These are phyloP conservation scores for Emydura subglobosa DNA, from an alignment of 2,113 vertebrate species.

Conservation along the genomic window DNA sequence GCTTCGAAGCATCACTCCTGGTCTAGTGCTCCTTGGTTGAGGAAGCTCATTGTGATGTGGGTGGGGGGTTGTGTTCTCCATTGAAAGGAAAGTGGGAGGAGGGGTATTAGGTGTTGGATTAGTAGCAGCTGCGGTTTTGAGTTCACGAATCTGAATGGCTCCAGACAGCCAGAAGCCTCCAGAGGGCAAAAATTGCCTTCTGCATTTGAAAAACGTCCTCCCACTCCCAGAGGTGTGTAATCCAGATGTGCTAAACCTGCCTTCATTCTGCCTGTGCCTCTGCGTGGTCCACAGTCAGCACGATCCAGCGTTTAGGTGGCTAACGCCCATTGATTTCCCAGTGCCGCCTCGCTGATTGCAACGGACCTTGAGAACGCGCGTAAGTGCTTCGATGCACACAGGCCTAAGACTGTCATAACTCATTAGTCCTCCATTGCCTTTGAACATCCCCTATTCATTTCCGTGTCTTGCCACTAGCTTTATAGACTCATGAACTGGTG, in stretches of 20 bases:
- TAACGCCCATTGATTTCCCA: not conserved
- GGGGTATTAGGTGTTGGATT: not conserved
- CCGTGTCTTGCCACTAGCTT: not conserved
- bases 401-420: not conserved
- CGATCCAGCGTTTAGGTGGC: too few species aligned
- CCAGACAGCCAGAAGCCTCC: constrained; percentile 41
- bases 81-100: not conserved
- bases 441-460: not conserved
- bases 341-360: not conserved
- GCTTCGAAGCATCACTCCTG: not conserved
- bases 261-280: not conserved
- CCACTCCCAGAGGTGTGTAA: not conserved
- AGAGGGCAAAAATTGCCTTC: not conserved
- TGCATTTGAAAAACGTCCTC: not conserved
- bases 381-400: not conserved
- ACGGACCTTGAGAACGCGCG: not conserved
- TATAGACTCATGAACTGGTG: not conserved
- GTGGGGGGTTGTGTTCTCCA: not conserved
- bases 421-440: not conserved
- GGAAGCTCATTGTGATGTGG: not conserved
- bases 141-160: rapidly evolving
- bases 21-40: not conserved
- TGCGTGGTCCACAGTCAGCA: rapidly evolving
- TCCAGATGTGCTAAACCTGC: not conserved
- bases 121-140: not conserved